Base-by-base conservation (phyloP, 2,888 invertebrate species). In the Phalera bucephala region DNA sequence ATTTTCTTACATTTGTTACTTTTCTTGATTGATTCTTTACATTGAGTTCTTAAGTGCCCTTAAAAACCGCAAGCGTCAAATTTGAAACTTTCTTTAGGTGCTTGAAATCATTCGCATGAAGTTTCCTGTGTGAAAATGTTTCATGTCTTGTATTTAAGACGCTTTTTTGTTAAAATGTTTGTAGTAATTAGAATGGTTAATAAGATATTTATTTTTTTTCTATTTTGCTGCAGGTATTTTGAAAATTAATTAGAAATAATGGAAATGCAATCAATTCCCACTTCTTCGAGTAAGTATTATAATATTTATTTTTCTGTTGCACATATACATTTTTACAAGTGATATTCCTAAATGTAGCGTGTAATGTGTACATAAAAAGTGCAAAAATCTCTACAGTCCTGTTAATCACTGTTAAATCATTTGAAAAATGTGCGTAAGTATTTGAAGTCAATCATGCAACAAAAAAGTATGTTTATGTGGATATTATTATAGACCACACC, bases 1-100 rank as follows among this genome's bases (percentile, higher is more conserved):
- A 80, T 77, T 81, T 80, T 29, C 81, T 81, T 83, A 83, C 84
- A 79, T 80, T 85, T 85, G 84, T 85, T 74, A 65, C 86, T 72
- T 76, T 80, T 82, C 66, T 69, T 68, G 61, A 65, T 69, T 55
- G 66, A 78, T 75, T 72, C 69, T 63, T 54, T 43, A 27, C 52
- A 57, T 64, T 67, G 42, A 31, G 45, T 55, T n/a, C 47, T 66
- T 57, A 37, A 66, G 83, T 68, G 56, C 64, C 58, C 79, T 86
- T 65, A 23, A 58, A 52, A 50, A 68, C 72, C 67, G 52, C 66
- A 50, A 67, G 53, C 17, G 17, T 3, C 5, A 17, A 17, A 17
- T 3, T 26, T 49, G 45, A 50, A 53, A 51, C 62, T 71, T 57
- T 57, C 62, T 71, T 57, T 57, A 42, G 38, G 31, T 12, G 15